Percentiles rank a stretch among this genome's conserved stretches.
Conservation (phyloP, 2,113 vertebrate genomes). For the Athene noctua region DNA sequence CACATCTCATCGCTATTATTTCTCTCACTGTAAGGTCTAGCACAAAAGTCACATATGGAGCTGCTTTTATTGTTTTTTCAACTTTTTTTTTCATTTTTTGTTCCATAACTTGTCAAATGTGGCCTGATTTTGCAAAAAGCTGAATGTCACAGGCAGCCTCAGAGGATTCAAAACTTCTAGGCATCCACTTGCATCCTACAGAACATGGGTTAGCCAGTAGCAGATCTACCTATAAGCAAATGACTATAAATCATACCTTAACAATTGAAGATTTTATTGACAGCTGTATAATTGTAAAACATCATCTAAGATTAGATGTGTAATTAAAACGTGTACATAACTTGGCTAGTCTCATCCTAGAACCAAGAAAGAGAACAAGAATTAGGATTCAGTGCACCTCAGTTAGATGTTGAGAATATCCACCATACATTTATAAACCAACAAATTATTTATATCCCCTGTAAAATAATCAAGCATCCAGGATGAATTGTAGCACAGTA, state of each 20-base stretch:
- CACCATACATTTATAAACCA: not conserved
- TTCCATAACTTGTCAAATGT: not conserved
- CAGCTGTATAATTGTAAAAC: not conserved
- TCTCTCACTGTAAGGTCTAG: not conserved
- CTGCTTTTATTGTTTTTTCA: not conserved
- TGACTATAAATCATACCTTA: not conserved
- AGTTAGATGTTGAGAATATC: not conserved
- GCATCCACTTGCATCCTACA: not conserved
- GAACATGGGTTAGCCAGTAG: not conserved
- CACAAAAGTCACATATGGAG: not conserved
- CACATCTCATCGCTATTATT: not conserved
- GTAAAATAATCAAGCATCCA: not conserved
- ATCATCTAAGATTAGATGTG: not conserved
- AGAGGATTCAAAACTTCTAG: not conserved
- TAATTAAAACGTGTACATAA: not conserved
- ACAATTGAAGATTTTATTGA: not conserved
- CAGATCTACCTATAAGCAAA: not conserved
- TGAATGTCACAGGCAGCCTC: not conserved
- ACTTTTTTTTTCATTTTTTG: not conserved
- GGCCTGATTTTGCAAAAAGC: not conserved
- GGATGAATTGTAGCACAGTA: not conserved
- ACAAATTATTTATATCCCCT: not conserved
- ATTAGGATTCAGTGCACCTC: not conserved
- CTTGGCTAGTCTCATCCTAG: not conserved
- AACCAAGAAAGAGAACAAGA: not conserved